These are phyloP conservation scores for Trachemys scripta DNA, from an alignment of 2,113 vertebrate genomes.

Conservation along the genomic window DNA sequence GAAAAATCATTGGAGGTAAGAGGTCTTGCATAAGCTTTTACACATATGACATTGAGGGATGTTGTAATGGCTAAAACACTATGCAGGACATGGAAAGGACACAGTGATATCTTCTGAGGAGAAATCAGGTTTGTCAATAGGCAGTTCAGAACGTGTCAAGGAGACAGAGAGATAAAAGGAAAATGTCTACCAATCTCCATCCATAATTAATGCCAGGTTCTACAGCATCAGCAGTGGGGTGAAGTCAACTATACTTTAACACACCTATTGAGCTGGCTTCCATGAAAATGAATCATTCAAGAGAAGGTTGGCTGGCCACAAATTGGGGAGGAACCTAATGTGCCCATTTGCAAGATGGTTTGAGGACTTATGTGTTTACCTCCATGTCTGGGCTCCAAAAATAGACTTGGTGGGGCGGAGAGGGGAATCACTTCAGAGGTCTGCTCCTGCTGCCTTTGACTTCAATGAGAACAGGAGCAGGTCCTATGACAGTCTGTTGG, in stretches of 20 bases:
- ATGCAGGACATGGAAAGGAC: not conserved
- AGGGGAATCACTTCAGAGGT: not conserved
- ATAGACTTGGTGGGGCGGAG: not conserved
- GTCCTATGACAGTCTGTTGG: not conserved
- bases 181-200: not conserved
- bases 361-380: not conserved
- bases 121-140: not conserved
- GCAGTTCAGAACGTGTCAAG: not conserved
- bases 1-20: not conserved
- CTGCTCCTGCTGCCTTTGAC: not conserved
- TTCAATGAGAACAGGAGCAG: not conserved
- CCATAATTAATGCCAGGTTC: not conserved
- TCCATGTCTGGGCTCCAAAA: not conserved
- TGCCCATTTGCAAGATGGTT: not conserved
- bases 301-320: not conserved
- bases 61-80: not conserved
- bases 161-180: not conserved
- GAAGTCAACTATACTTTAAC: not conserved
- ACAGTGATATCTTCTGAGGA: not conserved
- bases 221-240: not conserved
- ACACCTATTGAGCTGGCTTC: not conserved
- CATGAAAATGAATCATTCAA: not conserved
- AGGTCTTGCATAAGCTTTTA: not conserved
- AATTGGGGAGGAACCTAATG: not conserved
- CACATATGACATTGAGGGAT: rapidly evolving